These are phyloP conservation scores for Carassius carassius DNA, from an alignment of 2,113 vertebrate species.

Conservation along the genomic window DNA sequence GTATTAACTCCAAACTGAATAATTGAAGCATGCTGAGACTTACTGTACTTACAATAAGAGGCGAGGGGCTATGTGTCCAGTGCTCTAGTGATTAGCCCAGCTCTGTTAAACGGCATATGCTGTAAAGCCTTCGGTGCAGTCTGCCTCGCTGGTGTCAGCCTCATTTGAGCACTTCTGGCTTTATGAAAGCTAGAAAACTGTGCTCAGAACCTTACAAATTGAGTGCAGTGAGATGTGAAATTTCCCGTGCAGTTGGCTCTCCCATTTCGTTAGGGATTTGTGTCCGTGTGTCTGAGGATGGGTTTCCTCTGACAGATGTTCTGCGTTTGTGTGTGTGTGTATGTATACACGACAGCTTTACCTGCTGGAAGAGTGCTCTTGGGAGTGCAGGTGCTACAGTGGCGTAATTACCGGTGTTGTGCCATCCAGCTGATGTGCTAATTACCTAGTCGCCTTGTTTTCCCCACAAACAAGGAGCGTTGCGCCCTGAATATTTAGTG, in stretches of 20 bases:
- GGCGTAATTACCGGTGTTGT: constrained; percentile 79
- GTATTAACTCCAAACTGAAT: constrained; percentile 56
- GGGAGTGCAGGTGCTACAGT: constrained; percentile 54
- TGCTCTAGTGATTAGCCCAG: constrained; percentile 65
- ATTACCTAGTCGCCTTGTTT: constrained; percentile 77
- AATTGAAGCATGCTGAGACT: constrained; percentile 50
- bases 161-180: constrained; percentile 45
- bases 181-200: constrained; percentile 67
- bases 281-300: constrained; percentile 63
- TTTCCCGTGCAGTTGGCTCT: constrained; percentile 69
- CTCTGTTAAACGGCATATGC: constrained; percentile 66
- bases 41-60: constrained; percentile 54
- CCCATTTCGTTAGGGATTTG: constrained; percentile 56
- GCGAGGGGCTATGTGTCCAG: constrained; percentile 52
- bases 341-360: constrained; percentile 52
- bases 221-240: constrained; percentile 78
- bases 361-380: constrained; percentile 56
- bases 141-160: constrained; percentile 4
- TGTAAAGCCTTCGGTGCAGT: constrained; percentile 37
- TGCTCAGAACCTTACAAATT: constrained; percentile 71
- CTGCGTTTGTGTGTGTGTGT: constrained; percentile 31
- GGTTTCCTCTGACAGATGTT: constrained; percentile 51
- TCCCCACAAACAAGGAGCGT: constrained; percentile 71
- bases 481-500: constrained; percentile 71
- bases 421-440: constrained; percentile 78